Percentiles rank a stretch among this genome's conserved stretches.
Evolutionary conservation across 2,113 vertebrate species (phyloP).

Genomic region (Mesembrinibis cayennensis): DNA sequence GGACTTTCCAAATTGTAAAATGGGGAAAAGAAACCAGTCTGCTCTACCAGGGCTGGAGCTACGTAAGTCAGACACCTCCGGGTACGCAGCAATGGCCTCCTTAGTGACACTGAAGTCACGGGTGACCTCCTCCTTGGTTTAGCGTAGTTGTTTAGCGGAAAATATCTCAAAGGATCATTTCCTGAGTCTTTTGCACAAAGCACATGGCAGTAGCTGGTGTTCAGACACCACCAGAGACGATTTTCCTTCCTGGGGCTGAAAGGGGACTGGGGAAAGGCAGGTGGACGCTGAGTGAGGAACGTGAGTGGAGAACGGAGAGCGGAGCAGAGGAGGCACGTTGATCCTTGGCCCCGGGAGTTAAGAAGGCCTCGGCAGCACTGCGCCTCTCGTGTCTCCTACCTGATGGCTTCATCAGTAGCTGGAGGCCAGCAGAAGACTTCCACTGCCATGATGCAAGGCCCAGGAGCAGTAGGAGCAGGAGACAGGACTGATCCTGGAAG

Average conservation of each 20-base stretch:
- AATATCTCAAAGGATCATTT: background rate
- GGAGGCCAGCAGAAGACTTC: background rate
- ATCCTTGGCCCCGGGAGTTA: background rate
- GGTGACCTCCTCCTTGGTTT: background rate
- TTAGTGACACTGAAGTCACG: background rate
- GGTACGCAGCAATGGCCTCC: background rate
- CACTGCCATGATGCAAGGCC: background rate
- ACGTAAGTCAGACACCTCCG: background rate
- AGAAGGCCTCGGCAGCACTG: background rate
- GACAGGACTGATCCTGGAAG: background rate
- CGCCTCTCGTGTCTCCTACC: background rate
- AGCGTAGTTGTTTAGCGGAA: background rate
- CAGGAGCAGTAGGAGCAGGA: background rate
- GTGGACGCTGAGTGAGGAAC: background rate
- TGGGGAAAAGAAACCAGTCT: slow-evolving; percentile 7
- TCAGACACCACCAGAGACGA: background rate
- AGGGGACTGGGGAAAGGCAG: background rate
- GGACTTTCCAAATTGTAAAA: slow-evolving; percentile 44
- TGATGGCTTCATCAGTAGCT: background rate
- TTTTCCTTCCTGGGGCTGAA: background rate
- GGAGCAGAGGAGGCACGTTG: background rate
- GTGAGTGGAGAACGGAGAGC: background rate
- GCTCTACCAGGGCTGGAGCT: background rate
- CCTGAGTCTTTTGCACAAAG: background rate
- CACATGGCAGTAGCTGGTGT: background rate